Conservation (phyloP, 2,113 vertebrate species). For the Scomber scombrus region DNA sequence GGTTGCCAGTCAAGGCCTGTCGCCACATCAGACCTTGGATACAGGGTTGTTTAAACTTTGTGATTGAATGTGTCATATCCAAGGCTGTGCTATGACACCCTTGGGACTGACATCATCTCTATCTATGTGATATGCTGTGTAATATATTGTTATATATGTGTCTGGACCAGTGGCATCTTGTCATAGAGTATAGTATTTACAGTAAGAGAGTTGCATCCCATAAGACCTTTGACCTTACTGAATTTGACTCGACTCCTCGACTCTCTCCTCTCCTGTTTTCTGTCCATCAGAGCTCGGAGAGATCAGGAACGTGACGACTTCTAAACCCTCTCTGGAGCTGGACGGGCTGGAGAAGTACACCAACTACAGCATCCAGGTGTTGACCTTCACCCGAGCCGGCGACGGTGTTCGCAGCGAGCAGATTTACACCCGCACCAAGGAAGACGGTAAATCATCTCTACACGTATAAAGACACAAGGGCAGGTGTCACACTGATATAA, state of each 20-base stretch:
- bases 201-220: neutral
- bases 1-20: constrained; percentile 31
- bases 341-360: constrained; percentile 97
- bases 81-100: constrained; percentile 28
- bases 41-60: constrained; percentile 24
- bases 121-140: constrained; percentile 15
- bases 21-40: constrained; percentile 22
- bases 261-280: neutral
- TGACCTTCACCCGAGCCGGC: constrained; percentile 95
- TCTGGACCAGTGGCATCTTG: constrained; percentile 17
- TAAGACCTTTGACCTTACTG: neutral
- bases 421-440: constrained; percentile 97
- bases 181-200: constrained; percentile 21
- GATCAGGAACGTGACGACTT: constrained; percentile 96
- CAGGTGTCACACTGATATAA: neutral
- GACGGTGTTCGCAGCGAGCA: constrained; percentile 96
- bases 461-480: neutral
- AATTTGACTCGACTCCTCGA: neutral
- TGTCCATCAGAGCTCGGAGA: constrained; percentile 92
- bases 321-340: constrained; percentile 93
- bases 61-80: constrained; percentile 41
- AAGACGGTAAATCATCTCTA: constrained; percentile 88
- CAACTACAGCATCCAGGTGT: constrained; percentile 98
- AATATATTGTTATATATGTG: constrained; percentile 6
- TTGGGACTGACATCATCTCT: neutral